Base-by-base conservation (phyloP, 2,888 invertebrate species). In the Elaeidobius kamerunicus region DNA sequence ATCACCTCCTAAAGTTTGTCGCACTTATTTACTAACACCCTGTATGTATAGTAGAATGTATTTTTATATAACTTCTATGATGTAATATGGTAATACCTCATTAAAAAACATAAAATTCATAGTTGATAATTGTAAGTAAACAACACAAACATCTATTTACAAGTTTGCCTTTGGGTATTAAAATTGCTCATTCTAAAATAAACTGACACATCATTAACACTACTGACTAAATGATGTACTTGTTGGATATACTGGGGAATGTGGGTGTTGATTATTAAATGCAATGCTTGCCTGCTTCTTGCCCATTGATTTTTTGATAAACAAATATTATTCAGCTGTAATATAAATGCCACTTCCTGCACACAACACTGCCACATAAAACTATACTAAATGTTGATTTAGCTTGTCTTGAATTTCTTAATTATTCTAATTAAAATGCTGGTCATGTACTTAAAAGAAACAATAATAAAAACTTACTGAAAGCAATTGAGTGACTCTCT, bases 401-500 rank as follows among this genome's bases (percentile, higher is more conserved):
- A 51, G n/a, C n/a, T n/a, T 23, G 23, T 23, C 4, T 23, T 4
- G 4, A 6, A 51, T 36, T 43, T 32, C 23, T 39, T 20, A 60
- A 61, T 65, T 65, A 65, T 63, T 32, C 64, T 66, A 66, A 58
- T 59, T 54, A 34, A 32, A 23, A 54, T 54, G 46, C 54, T 32
- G 28, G 45, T 41, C 54, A 49, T 39, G 52, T 46, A 28, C 19
- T 38, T 12, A 30, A 46, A 20, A 42, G 18, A 41, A 35, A 45
- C 42, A 42, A 47, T 17, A 47, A 46, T 40, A 30, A 16, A 6
- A 6, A 23, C 23, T 23, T 23, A 23, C 23, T 23, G 23, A 23
- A 23, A 23, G 23, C 9, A 23, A 23, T 9, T 23, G 4, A 23
- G 9, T 6, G 9, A 23, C 23, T 23, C 23, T n/a, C n/a, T n/a